These are phyloP conservation scores for Pharmacophagus antenor DNA, from an alignment of 2,888 invertebrate genomes.

Conservation along the genomic window DNA sequence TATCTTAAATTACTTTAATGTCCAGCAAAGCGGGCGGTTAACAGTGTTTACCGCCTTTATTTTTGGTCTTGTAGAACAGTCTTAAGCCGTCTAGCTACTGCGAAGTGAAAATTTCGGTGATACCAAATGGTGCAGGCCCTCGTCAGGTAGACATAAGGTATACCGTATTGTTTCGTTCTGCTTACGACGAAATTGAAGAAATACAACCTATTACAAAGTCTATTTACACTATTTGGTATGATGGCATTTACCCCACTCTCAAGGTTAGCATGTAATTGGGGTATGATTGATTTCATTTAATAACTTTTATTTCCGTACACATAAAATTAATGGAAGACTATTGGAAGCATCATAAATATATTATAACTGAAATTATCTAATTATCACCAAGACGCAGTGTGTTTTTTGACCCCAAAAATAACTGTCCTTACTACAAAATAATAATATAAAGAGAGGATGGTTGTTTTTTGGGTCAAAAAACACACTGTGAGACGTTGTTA, in stretches of 20 bases:
- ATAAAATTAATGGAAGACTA: too few relatives aligned
- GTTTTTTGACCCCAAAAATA: too few relatives aligned
- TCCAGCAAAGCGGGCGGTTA: too few relatives aligned
- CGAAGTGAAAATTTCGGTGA: slow-evolving; percentile 54
- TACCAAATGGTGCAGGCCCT: slow-evolving; percentile 63
- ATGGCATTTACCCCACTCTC: slow-evolving; percentile 70
- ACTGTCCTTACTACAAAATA: too few relatives aligned
- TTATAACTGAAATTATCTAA: too few relatives aligned
- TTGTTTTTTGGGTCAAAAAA: too few relatives aligned
- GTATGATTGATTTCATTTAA: background rate
- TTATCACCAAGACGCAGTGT: too few relatives aligned
- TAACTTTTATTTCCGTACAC: background rate
- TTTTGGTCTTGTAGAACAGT: slow-evolving; percentile 53
- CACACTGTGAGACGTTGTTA: too few relatives aligned
- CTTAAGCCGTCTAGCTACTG: slow-evolving; percentile 64
- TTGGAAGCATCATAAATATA: too few relatives aligned
- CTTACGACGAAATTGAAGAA: slow-evolving; percentile 61
- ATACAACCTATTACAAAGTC: slow-evolving; percentile 61
- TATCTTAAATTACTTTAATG: too few relatives aligned
- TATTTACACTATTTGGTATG: slow-evolving; percentile 69
- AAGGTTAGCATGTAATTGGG: slow-evolving; percentile 50
- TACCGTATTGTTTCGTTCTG: slow-evolving; percentile 62
- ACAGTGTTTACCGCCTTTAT: background rate
- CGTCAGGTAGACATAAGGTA: slow-evolving; percentile 61
- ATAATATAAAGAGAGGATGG: too few relatives aligned